These are phyloP conservation scores for Polylopha cassiicola DNA, from an alignment of 2,888 invertebrate genomes.

Conservation along the genomic window DNA sequence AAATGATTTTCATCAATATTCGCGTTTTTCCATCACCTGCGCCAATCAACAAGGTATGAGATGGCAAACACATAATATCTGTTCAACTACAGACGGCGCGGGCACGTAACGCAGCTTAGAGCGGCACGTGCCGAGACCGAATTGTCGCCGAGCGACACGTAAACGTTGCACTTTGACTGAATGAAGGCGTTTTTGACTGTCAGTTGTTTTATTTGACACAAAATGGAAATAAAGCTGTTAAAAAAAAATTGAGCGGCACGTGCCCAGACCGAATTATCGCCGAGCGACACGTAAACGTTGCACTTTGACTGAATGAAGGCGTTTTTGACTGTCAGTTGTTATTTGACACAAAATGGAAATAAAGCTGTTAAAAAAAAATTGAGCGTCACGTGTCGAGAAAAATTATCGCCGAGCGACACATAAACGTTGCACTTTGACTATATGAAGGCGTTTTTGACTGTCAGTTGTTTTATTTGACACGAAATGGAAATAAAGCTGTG, in stretches of 20 bases:
- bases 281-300: not conserved
- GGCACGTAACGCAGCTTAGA: slow-evolving; percentile 24
- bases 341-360: slow-evolving; percentile 1
- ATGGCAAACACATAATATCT: slow-evolving; percentile 25
- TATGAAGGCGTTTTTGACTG: not conserved
- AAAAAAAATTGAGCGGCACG: slow-evolving; percentile 21
- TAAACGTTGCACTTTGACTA: not conserved
- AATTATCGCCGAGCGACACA: not conserved
- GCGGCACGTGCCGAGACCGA: slow-evolving; percentile 18
- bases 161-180: not conserved
- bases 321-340: not conserved
- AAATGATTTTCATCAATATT: not conserved
- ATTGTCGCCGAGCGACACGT: not conserved
- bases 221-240: not conserved
- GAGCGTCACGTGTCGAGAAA: slow-evolving; percentile 20
- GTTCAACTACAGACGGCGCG: slow-evolving; percentile 22
- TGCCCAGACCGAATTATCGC: slow-evolving; percentile 8
- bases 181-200: not conserved
- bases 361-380: slow-evolving; percentile 2
- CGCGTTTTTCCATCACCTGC: slow-evolving; percentile 2
- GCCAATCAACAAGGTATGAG: slow-evolving; percentile 10
- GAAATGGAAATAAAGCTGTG: slow-evolving; percentile 1
- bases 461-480: slow-evolving; percentile 1
- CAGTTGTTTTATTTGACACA: slow-evolving; percentile 1
- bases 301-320: not conserved